Evolutionary conservation across 2,888 invertebrate species (phyloP), one percentile per base, ranked within the genome.

Genomic region (Patella ulyssiponensis): DNA sequence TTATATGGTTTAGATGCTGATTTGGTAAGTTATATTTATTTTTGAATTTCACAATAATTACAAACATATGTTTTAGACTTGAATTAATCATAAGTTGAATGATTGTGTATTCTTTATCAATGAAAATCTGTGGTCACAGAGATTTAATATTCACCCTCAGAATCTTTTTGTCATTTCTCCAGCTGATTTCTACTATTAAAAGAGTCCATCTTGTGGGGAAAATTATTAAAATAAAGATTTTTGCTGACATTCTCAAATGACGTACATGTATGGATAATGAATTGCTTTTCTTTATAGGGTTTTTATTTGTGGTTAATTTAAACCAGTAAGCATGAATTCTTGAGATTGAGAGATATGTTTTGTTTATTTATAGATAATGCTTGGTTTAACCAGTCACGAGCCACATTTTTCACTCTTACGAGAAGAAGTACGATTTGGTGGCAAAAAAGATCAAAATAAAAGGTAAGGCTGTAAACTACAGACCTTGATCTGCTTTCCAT

Each of bases 1-100:
- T 94, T 99, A 73, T 99, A 99, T 91, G 99, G 99, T 0, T 93
- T 98, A 44, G 99, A 99, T 92, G 98, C 99, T 2, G 99, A 99
- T 94, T 94, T 99, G 83, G 92, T 92, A 76, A 85, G 86, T 79
- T 11, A n/a, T 77, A 20, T 73, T 33, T 74, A 53, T 17, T 64
- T 71, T 53, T n/a, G 74, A 53, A 17, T 44, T 44, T 44, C 44
- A 27, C 17, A 70, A 17, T 23, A 23, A 11, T 9, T 23, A 23
- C 71, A 70, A 70, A 23, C 27, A 7, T 44, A 44, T 14, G 9
- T 56, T 20, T 44, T 56, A 56, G 20, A 7, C 15, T 74, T 56
- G 20, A 15, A 53, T 56, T 15, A n/a, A 54, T n/a, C 11, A 53
- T 9, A 73, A 5, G 52, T 52, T 72, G 52, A 15, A 15, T 72